phyloP scores from a whole-genome alignment of 92 coral and sea anemone species.

The Actinernus sp. region DNA sequence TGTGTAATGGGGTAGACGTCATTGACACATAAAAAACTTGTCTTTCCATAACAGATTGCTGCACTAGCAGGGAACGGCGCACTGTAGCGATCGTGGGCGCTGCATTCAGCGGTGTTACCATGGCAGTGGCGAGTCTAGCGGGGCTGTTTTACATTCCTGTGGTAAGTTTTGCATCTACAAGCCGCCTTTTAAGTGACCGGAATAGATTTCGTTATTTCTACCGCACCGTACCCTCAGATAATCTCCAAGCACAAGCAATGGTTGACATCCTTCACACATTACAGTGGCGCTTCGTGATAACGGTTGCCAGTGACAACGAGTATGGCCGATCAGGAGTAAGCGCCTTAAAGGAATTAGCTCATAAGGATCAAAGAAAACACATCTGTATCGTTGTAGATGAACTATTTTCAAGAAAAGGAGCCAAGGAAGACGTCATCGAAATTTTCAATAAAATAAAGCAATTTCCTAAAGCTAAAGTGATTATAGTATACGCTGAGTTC shows the following conservation, averaged over 20 bases:
- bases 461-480: slow-evolving; percentile 41
- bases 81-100: slow-evolving; percentile 85
- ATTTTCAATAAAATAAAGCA: slow-evolving; percentile 48
- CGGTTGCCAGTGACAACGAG: slow-evolving; percentile 72
- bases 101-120: slow-evolving; percentile 87
- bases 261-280: slow-evolving; percentile 42
- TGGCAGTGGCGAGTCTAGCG: slow-evolving; percentile 80
- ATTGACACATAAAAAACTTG: too few relatives aligned
- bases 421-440: slow-evolving; percentile 5
- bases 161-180: slow-evolving; percentile 78
- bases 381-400: slow-evolving; percentile 63
- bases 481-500: slow-evolving; percentile 64
- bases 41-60: slow-evolving; percentile 31
- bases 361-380: slow-evolving; percentile 16
- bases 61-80: slow-evolving; percentile 24
- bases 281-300: slow-evolving; percentile 52
- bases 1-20: too few relatives aligned
- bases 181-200: slow-evolving; percentile 80
- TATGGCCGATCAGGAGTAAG: slow-evolving; percentile 72
- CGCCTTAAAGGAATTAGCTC: slow-evolving; percentile 62
- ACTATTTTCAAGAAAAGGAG: slow-evolving; percentile 64
- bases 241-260: slow-evolving; percentile 68
- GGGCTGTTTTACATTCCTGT: slow-evolving; percentile 88
- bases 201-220: slow-evolving; percentile 72
- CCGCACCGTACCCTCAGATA: slow-evolving; percentile 81